These are phyloP conservation scores for Aleiodes sp. DNA, from an alignment of 1,140 invertebrate genomes.

Conservation along the genomic window DNA sequence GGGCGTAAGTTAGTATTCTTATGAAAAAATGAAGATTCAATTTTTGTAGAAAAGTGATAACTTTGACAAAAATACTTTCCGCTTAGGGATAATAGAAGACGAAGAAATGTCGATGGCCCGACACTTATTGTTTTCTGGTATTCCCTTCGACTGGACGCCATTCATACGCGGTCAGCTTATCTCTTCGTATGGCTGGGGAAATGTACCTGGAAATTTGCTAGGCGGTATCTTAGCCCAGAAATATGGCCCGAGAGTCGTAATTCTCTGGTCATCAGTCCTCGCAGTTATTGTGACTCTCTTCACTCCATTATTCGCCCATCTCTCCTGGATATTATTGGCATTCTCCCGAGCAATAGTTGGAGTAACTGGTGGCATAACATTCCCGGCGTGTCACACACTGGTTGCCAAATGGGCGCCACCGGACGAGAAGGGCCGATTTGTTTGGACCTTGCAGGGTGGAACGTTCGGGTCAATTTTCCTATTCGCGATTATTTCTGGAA, in stretches of 20 bases:
- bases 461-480: constrained; percentile 80
- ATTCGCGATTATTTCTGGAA: constrained; percentile 73
- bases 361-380: constrained; percentile 70
- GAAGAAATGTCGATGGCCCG: too few relatives aligned
- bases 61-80: too few relatives aligned
- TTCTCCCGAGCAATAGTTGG: constrained; percentile 47
- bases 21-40: too few relatives aligned
- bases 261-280: constrained; percentile 71
- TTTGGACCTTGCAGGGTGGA: constrained; percentile 76
- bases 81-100: too few relatives aligned
- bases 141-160: constrained; percentile 66
- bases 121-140: constrained; percentile 38
- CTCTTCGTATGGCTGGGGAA: constrained; percentile 68
- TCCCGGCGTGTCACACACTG: constrained; percentile 74
- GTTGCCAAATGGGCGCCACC: constrained; percentile 78
- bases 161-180: constrained; percentile 71
- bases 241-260: constrained; percentile 73
- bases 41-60: too few relatives aligned
- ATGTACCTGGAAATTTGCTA: constrained; percentile 63
- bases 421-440: constrained; percentile 75
- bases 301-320: constrained; percentile 69
- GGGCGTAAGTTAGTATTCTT: too few relatives aligned
- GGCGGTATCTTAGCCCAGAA: constrained; percentile 76
- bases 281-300: constrained; percentile 73
- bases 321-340: constrained; percentile 43